These are phyloP conservation scores for Pandion haliaetus DNA, from an alignment of 2,113 vertebrate genomes.

Conservation along the genomic window DNA sequence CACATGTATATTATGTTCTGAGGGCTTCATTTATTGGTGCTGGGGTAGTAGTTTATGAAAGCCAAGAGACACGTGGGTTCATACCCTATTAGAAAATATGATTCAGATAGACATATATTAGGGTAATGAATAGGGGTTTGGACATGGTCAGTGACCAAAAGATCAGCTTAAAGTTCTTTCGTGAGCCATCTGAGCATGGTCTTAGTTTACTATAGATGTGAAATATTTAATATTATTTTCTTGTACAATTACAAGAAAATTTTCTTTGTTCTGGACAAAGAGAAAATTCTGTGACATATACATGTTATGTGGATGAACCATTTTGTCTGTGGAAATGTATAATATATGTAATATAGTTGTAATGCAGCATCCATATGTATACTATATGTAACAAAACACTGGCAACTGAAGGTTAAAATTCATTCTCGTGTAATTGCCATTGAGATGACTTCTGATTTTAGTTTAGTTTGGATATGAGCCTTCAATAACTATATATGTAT, in stretches of 20 bases:
- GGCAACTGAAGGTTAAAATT: neutral
- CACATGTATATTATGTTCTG: neutral
- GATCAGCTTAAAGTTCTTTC: neutral
- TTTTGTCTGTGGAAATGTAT: neutral
- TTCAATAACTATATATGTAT: neutral
- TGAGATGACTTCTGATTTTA: neutral
- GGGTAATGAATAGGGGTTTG: neutral
- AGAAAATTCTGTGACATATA: neutral
- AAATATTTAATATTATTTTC: neutral
- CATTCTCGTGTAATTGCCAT: neutral
- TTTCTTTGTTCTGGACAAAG: neutral
- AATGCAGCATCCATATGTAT: neutral
- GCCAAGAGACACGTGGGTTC: neutral
- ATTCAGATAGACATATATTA: neutral
- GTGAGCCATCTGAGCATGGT: neutral
- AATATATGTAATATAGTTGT: neutral
- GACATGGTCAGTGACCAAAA: neutral
- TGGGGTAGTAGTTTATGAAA: neutral
- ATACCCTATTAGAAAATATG: neutral
- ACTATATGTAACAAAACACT: neutral
- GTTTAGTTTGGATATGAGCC: neutral
- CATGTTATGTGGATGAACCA: neutral
- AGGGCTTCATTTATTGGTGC: neutral
- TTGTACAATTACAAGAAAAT: neutral
- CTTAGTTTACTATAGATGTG: neutral